These are phyloP conservation scores for Epizoanthus stellaris DNA, from an alignment of 92 coral and sea anemone genomes.

Conservation along the genomic window DNA sequence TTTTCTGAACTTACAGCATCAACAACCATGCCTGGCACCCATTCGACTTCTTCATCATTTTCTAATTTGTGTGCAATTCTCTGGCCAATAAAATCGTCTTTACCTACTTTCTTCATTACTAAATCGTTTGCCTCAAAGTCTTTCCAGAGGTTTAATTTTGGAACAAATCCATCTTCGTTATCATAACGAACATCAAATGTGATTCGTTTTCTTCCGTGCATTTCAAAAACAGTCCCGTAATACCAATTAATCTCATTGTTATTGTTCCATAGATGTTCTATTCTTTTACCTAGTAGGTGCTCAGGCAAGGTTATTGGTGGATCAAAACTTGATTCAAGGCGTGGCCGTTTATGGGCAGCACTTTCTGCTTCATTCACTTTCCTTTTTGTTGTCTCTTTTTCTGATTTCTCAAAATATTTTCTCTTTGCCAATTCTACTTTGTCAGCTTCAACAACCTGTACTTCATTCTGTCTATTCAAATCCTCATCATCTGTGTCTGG, in stretches of 20 bases:
- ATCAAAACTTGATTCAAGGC: too few relatives aligned
- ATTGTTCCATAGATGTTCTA: neutral
- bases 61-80: constrained; percentile 31
- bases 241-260: constrained; percentile 7
- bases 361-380: too few relatives aligned
- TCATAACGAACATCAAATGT: constrained; percentile 27
- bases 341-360: too few relatives aligned
- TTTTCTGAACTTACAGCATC: neutral
- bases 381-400: constrained; percentile 15
- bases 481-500: constrained; percentile 14
- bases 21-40: constrained; percentile 30
- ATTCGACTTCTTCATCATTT: constrained; percentile 33
- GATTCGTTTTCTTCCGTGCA: constrained; percentile 22
- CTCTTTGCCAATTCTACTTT: constrained; percentile 22
- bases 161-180: constrained; percentile 29
- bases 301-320: too few relatives aligned
- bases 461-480: constrained; percentile 16
- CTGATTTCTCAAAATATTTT: constrained; percentile 13
- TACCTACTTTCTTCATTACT: constrained; percentile 27
- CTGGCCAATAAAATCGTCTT: constrained; percentile 8
- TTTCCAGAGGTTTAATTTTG: constrained; percentile 18
- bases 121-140: constrained; percentile 18
- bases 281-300: neutral
- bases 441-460: constrained; percentile 9
- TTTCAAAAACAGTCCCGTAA: constrained; percentile 11